Conservation (phyloP, 2,888 invertebrate genomes). For the Glaucopsyche alexis region DNA sequence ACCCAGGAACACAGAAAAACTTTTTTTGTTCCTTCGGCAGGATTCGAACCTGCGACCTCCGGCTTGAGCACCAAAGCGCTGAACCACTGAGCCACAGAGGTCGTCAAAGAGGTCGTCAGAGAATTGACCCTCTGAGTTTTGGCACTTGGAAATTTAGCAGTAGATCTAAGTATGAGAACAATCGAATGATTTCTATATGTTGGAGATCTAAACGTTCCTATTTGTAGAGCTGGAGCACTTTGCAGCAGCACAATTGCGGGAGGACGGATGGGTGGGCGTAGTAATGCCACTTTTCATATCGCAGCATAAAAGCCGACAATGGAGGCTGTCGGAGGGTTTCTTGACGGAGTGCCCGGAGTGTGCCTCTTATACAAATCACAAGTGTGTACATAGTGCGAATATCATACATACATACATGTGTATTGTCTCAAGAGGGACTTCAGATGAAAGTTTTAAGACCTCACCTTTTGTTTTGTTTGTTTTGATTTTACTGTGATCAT, state of each 20-base stretch:
- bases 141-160: too few relatives aligned
- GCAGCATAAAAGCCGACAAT: conserved; percentile 36
- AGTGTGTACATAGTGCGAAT: conserved; percentile 45
- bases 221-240: conserved; percentile 1
- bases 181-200: neutral
- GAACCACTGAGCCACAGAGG: too few relatives aligned
- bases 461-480: conserved; percentile 27
- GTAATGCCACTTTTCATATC: conserved; percentile 35
- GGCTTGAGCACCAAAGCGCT: too few relatives aligned
- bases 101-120: too few relatives aligned
- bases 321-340: conserved; percentile 41
- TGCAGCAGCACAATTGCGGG: neutral
- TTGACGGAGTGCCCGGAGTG: conserved; percentile 48
- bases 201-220: neutral
- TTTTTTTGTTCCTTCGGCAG: too few relatives aligned
- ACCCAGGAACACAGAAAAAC: too few relatives aligned
- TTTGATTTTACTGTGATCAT: conserved; percentile 7
- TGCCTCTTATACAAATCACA: conserved; percentile 60
- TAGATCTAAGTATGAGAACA: neutral
- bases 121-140: too few relatives aligned
- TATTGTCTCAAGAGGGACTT: conserved; percentile 40
- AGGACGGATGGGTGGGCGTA: conserved; percentile 16
- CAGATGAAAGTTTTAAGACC: conserved; percentile 44
- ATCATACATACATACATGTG: conserved; percentile 35
- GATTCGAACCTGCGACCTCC: too few relatives aligned